phyloP scores from a whole-genome alignment of 2,888 invertebrate genomes.

The Caenorhabditis parvicauda region DNA sequence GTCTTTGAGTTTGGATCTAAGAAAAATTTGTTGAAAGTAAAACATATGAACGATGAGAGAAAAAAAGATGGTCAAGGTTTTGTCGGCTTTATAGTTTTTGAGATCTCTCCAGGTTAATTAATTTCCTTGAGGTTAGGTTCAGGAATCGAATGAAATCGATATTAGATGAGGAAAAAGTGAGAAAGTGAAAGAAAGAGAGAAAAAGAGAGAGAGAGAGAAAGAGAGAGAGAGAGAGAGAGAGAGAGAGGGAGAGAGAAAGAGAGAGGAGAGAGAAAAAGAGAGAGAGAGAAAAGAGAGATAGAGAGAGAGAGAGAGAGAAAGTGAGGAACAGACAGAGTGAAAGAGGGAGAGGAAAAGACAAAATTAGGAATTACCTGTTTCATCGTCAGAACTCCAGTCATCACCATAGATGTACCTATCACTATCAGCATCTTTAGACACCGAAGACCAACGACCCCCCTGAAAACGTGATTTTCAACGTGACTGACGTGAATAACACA shows the following conservation, averaged over 20 bases:
- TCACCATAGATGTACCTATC: slow-evolving; percentile 47
- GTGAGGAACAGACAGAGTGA: background rate
- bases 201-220: slow-evolving; percentile 5
- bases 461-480: slow-evolving; percentile 21
- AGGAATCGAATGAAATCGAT: too few species aligned
- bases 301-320: background rate
- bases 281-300: slow-evolving; percentile 3
- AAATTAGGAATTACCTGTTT: slow-evolving; percentile 7
- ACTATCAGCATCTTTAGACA: too few species aligned
- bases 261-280: slow-evolving; percentile 1
- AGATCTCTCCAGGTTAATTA: too few species aligned
- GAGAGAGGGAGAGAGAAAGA: background rate
- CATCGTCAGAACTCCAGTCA: slow-evolving; percentile 50
- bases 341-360: background rate
- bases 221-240: slow-evolving; percentile 11
- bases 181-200: slow-evolving; percentile 1
- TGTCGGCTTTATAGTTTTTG: too few species aligned
- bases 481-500: slow-evolving; percentile 29
- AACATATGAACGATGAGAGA: too few species aligned
- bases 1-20: too few species aligned
- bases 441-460: too few species aligned
- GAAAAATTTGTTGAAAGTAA: too few species aligned
- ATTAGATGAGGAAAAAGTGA: too few species aligned
- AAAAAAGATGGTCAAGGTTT: too few species aligned
- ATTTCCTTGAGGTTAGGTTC: too few species aligned